A percentile compares a stretch with the other conserved stretches of the same genome.
phyloP scores from a whole-genome alignment of 2,888 invertebrate genomes.

The Brenthis daphne region DNA sequence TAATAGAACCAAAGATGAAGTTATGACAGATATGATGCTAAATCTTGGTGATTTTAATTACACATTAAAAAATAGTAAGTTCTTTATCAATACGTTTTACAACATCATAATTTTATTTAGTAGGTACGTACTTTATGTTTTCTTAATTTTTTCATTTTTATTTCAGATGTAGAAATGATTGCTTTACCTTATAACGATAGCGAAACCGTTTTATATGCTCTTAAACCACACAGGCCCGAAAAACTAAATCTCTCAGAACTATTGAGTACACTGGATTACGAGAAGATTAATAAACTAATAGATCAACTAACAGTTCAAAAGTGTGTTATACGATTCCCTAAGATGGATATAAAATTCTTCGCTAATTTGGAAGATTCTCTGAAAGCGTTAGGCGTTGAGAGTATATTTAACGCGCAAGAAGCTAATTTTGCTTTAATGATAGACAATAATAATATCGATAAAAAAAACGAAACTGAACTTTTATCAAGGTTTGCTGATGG shows the following conservation, averaged over 20 bases:
- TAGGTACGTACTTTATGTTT: too few species aligned
- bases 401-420: slow-evolving; percentile 82
- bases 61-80: slow-evolving; percentile 56
- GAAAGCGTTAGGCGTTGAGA: slow-evolving; percentile 80
- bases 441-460: slow-evolving; percentile 47
- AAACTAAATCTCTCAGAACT: slow-evolving; percentile 69
- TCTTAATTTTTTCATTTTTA: slow-evolving; percentile 7
- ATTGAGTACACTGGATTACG: slow-evolving; percentile 71
- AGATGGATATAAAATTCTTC: slow-evolving; percentile 86
- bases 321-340: slow-evolving; percentile 85
- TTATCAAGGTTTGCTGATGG: slow-evolving; percentile 50
- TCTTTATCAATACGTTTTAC: too few species aligned
- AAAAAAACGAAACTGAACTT: slow-evolving; percentile 54
- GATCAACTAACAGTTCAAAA: slow-evolving; percentile 66
- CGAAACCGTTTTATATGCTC: slow-evolving; percentile 84
- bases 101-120: too few species aligned
- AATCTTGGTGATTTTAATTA: slow-evolving; percentile 70
- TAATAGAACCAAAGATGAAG: slow-evolving; percentile 57
- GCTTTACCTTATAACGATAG: slow-evolving; percentile 88
- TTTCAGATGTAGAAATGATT: slow-evolving; percentile 83
- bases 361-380: slow-evolving; percentile 81
- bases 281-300: slow-evolving; percentile 76
- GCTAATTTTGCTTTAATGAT: slow-evolving; percentile 87
- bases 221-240: slow-evolving; percentile 80
- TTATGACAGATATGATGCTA: slow-evolving; percentile 85